Percentiles rank a stretch among this genome's conserved stretches.
Conservation (phyloP, 1,140 invertebrate genomes). For the Matsumurasca onukii region DNA sequence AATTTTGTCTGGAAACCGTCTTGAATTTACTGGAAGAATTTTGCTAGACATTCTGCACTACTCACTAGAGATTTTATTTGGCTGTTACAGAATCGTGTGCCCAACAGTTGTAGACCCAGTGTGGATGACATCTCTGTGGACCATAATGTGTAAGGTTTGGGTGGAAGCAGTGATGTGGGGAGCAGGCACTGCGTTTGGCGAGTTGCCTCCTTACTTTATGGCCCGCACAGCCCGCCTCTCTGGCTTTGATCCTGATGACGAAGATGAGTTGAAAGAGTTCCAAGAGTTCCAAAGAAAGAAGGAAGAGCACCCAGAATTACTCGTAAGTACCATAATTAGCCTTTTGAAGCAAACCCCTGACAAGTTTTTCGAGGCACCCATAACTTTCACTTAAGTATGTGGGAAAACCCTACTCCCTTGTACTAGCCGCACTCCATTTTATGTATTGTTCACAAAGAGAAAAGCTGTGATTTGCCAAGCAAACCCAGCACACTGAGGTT, state of each 20-base stretch:
- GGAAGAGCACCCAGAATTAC: constrained; percentile 51
- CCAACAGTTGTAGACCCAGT: constrained; percentile 60
- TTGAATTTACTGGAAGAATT: too few relatives aligned
- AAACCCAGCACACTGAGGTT: too few relatives aligned
- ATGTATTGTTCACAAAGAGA: not conserved
- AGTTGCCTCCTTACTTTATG: constrained; percentile 97
- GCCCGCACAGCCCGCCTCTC: constrained; percentile 86
- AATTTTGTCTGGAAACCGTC: too few relatives aligned
- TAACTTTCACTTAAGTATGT: too few relatives aligned
- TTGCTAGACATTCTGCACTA: too few relatives aligned
- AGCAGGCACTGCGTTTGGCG: constrained; percentile 94
- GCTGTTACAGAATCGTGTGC: constrained; percentile 66
- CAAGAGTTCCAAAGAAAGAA: constrained; percentile 74
- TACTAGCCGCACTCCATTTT: too few relatives aligned
- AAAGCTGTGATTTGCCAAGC: too few relatives aligned
- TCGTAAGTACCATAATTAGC: too few relatives aligned
- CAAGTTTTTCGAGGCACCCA: too few relatives aligned
- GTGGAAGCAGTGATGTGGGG: constrained; percentile 98
- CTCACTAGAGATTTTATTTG: too few relatives aligned
- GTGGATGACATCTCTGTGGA: constrained; percentile 67
- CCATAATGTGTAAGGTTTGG: constrained; percentile 94
- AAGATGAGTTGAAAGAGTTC: constrained; percentile 66
- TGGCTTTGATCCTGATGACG: constrained; percentile 67
- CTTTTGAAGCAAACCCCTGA: too few relatives aligned
- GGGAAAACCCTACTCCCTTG: too few relatives aligned